Conservation (phyloP, 2,797 vertebrate genomes). For the Brachyrhaphis roseni region DNA sequence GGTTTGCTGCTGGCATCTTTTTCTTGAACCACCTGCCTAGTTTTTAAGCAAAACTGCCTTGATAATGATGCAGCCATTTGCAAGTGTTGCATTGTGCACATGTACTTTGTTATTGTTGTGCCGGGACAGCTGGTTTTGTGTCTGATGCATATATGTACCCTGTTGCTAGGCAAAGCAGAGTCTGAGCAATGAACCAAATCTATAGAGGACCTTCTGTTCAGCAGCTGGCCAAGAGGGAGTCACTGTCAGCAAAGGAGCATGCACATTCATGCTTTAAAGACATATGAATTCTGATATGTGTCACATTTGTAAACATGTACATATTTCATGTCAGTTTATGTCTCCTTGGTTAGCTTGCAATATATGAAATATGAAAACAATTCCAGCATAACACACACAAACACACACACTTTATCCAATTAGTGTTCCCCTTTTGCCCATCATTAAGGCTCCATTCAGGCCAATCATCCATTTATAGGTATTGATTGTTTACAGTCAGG, state of each 20-base stretch:
- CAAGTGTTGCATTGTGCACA: constrained; percentile 34
- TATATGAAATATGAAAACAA: constrained; percentile 7
- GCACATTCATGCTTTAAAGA: constrained; percentile 8
- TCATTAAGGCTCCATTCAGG: constrained; percentile 68
- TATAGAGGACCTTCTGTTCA: constrained; percentile 77
- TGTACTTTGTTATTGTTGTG: constrained; percentile 69
- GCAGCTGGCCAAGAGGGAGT: constrained; percentile 70
- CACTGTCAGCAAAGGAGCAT: constrained; percentile 67
- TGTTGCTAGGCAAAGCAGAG: constrained; percentile 86
- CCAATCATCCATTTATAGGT: constrained; percentile 67
- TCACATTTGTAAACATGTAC: constrained; percentile 35
- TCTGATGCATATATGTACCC: constrained; percentile 79
- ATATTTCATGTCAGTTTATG: constrained; percentile 25
- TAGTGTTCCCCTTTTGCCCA: constrained; percentile 56
- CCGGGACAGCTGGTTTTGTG: constrained; percentile 72
- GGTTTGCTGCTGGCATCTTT: constrained; percentile 12
- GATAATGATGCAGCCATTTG: constrained; percentile 12
- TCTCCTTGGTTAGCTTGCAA: constrained; percentile 3
- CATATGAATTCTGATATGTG: constrained; percentile 8
- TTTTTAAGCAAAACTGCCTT: constrained; percentile 20
- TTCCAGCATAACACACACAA: constrained; percentile 7
- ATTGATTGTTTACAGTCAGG: constrained; percentile 64
- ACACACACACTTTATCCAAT: constrained; percentile 26
- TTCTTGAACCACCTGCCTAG: not conserved
- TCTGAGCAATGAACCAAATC: constrained; percentile 79